Conservation (phyloP, 2,888 invertebrate species). For the Drosophila ezoana region DNA sequence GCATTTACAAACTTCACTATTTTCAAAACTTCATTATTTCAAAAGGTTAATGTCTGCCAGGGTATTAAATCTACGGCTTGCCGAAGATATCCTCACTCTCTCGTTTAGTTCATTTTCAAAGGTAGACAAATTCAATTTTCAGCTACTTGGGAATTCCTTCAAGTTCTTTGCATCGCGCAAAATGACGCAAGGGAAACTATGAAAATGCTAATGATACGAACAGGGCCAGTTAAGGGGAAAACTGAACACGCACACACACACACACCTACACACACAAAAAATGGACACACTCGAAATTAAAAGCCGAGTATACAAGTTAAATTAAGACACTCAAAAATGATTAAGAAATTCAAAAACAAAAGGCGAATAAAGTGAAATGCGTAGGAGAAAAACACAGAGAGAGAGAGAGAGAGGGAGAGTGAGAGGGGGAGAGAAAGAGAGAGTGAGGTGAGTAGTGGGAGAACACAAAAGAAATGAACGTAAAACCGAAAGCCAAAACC, state of each 20-base stretch:
- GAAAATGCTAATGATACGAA: slow-evolving; percentile 67
- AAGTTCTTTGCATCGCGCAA: slow-evolving; percentile 1
- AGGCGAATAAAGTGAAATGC: slow-evolving; percentile 46
- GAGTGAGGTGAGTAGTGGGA: slow-evolving; percentile 3
- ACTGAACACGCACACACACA: slow-evolving; percentile 5
- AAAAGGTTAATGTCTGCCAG: no score
- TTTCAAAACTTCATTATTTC: no score
- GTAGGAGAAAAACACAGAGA: not conserved
- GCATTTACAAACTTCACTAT: no score
- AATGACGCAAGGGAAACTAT: slow-evolving; percentile 31
- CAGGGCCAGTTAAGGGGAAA: slow-evolving; percentile 59
- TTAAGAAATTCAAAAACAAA: slow-evolving; percentile 67
- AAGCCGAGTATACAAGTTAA: slow-evolving; percentile 65
- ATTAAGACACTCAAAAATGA: slow-evolving; percentile 79
- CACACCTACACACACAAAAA: slow-evolving; percentile 13
- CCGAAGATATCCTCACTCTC: no score
- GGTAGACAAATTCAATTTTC: slow-evolving; percentile 39
- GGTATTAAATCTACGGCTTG: no score
- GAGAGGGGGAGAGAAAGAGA: not conserved
- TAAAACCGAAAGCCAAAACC: slow-evolving; percentile 36
- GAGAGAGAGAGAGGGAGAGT: not conserved
- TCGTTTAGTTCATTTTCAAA: not conserved
- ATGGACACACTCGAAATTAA: slow-evolving; percentile 57
- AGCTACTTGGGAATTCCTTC: slow-evolving; percentile 22
- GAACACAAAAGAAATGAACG: slow-evolving; percentile 42